A percentile compares a stretch with the other conserved stretches of the same genome.
Evolutionary conservation across 2,888 invertebrate species (phyloP).

Genomic region (Onthophagus sagittarius): DNA sequence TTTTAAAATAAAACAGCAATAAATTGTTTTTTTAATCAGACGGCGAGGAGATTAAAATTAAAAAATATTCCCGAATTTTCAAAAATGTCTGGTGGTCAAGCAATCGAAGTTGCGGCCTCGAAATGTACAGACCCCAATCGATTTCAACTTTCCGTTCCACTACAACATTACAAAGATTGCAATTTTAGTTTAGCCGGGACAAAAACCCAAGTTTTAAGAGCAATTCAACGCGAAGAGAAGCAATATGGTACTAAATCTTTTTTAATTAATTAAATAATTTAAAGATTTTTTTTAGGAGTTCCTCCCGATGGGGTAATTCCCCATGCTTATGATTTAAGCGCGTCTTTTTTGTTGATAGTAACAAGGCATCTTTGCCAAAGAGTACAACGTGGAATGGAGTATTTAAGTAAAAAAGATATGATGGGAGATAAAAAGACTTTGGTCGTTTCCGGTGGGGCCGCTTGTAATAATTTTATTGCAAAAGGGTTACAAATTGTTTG

Average conservation of each 20-base stretch:
- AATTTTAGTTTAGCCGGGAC: conserved; percentile 90
- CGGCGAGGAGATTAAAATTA: conserved; percentile 79
- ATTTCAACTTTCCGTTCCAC: conserved; percentile 64
- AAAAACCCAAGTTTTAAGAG: conserved; percentile 56
- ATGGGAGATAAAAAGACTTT: conserved; percentile 50
- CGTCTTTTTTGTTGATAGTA: conserved; percentile 71
- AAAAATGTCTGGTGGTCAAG: conserved; percentile 75
- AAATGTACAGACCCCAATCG: conserved; percentile 60
- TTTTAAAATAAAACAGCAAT: background rate
- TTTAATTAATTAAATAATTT: background rate
- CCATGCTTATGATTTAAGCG: conserved; percentile 77
- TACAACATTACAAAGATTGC: conserved; percentile 68
- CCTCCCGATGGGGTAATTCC: conserved; percentile 70
- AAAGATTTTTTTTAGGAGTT: conserved; percentile 46
- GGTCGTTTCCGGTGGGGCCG: conserved; percentile 94
- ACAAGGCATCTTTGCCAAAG: conserved; percentile 77
- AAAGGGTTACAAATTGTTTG: conserved; percentile 67
- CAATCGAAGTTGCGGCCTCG: conserved; percentile 77
- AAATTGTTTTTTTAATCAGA: conserved; percentile 46
- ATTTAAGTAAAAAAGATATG: conserved; percentile 57
- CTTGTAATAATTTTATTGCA: conserved; percentile 84
- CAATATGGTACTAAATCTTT: conserved; percentile 18
- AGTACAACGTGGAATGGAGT: conserved; percentile 80
- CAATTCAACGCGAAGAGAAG: conserved; percentile 28
- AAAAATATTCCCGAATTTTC: conserved; percentile 70